phyloP scores from a whole-genome alignment of 2,888 invertebrate species.

The Cremastobaeus sp. region DNA sequence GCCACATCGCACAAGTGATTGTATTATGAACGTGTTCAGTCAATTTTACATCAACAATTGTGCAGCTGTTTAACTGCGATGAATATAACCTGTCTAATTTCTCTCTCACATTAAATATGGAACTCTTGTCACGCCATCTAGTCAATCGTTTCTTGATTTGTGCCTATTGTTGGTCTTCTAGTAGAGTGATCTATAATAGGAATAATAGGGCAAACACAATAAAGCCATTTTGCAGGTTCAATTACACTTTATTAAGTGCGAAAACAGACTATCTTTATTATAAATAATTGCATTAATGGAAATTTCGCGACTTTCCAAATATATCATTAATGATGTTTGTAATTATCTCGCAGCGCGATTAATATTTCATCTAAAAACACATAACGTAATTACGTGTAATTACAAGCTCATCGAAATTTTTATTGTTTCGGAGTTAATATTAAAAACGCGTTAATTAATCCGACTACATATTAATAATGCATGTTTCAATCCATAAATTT shows the following conservation, averaged over 20 bases:
- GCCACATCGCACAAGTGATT: conserved; percentile 6
- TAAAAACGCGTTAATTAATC: too few species aligned
- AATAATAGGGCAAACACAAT: conserved; percentile 8
- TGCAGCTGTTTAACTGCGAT: conserved; percentile 17
- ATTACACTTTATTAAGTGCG: not conserved
- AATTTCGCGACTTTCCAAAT: too few species aligned
- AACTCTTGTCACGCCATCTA: conserved; percentile 22
- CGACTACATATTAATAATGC: too few species aligned
- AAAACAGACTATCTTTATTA: too few species aligned
- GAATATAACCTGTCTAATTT: conserved; percentile 47
- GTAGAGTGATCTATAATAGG: conserved; percentile 17
- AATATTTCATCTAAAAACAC: too few species aligned
- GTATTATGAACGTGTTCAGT: conserved; percentile 14
- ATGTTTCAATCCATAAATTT: too few species aligned
- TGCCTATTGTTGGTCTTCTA: conserved; percentile 35
- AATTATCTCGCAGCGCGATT: too few species aligned
- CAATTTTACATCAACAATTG: conserved; percentile 18
- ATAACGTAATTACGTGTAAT: too few species aligned
- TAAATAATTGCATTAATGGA: too few species aligned
- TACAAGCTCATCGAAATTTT: too few species aligned
- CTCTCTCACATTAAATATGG: conserved; percentile 42
- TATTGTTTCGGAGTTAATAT: too few species aligned
- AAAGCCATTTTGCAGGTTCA: not conserved
- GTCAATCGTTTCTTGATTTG: conserved; percentile 51
- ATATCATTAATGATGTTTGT: too few species aligned